Percentiles rank a stretch among this genome's conserved stretches.
These are phyloP conservation scores for Cottus gobio DNA, from an alignment of 2,113 vertebrate genomes.

Conservation along the genomic window DNA sequence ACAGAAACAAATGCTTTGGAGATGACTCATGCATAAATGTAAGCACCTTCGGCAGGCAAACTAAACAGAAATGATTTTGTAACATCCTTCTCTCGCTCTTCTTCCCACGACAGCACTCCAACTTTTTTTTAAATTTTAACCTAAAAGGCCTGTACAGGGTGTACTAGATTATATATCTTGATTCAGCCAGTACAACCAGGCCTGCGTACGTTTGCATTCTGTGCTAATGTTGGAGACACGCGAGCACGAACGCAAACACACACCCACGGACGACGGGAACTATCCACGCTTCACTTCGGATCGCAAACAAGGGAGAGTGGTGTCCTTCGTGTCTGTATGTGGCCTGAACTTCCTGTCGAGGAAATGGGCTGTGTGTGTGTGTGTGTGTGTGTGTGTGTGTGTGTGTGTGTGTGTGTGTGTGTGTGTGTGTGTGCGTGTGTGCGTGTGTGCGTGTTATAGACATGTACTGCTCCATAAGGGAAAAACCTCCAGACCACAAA, in stretches of 20 bases:
- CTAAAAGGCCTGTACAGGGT: background rate
- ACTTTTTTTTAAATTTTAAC: background rate
- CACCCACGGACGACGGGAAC: conserved; percentile 39
- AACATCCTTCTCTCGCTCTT: conserved; percentile 12
- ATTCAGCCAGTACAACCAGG: conserved; percentile 20
- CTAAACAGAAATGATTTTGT: conserved; percentile 49
- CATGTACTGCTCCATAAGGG: conserved; percentile 55
- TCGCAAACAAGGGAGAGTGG: conserved; percentile 49
- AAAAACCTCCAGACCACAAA: conserved; percentile 51
- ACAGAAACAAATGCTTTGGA: conserved; percentile 29
- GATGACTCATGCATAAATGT: conserved; percentile 50
- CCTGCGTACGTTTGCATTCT: conserved; percentile 42
- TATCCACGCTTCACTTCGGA: conserved; percentile 53
- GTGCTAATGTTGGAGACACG: conserved; percentile 44
- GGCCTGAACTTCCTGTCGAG: conserved; percentile 57
- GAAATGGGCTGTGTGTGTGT: conserved; percentile 43
- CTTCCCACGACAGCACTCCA: conserved; percentile 7
- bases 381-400: conserved; percentile 15
- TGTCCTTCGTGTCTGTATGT: conserved; percentile 46
- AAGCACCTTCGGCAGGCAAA: conserved; percentile 42
- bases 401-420: conserved; percentile 16
- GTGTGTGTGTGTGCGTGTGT: conserved; percentile 27
- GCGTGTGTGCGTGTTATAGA: conserved; percentile 12
- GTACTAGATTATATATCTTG: conserved; percentile 33
- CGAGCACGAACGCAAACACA: conserved; percentile 35